Evolutionary conservation across 2,113 vertebrate genomes (phyloP).

Genomic region (Orthonyx spaldingii): DNA sequence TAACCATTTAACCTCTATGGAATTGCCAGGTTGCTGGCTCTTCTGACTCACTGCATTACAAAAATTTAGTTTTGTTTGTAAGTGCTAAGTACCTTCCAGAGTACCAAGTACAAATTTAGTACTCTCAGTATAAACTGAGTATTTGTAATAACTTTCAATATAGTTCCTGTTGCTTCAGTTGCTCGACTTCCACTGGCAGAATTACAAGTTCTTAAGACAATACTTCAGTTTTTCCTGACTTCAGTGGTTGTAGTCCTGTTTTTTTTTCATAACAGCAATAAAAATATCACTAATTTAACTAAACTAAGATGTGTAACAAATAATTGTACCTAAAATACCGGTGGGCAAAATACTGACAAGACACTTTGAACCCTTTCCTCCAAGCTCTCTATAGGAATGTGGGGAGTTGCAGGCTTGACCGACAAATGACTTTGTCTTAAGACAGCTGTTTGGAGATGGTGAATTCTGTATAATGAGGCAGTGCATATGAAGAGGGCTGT

Average conservation of each 20-base stretch:
- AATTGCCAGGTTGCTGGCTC: neutral
- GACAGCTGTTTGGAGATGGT: neutral
- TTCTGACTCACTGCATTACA: neutral
- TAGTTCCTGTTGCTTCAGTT: neutral
- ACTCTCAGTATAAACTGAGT: neutral
- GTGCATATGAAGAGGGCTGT: neutral
- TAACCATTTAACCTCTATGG: neutral
- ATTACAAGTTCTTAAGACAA: neutral
- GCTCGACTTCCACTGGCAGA: neutral
- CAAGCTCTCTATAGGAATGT: rapidly evolving
- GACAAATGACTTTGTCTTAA: neutral
- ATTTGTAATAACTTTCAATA: neutral
- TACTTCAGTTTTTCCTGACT: neutral
- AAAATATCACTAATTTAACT: neutral
- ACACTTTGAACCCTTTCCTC: neutral
- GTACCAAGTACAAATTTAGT: neutral
- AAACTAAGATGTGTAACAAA: neutral
- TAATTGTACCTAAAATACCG: neutral
- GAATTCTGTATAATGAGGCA: neutral
- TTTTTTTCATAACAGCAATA: neutral
- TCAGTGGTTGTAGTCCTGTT: neutral
- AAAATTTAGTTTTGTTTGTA: neutral
- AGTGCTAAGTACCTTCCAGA: neutral
- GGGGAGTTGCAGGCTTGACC: neutral
- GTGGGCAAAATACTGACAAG: neutral